A percentile compares a stretch with the other conserved stretches of the same genome.
Conservation (phyloP, 1,140 invertebrate genomes). For the Cydia splendana region DNA sequence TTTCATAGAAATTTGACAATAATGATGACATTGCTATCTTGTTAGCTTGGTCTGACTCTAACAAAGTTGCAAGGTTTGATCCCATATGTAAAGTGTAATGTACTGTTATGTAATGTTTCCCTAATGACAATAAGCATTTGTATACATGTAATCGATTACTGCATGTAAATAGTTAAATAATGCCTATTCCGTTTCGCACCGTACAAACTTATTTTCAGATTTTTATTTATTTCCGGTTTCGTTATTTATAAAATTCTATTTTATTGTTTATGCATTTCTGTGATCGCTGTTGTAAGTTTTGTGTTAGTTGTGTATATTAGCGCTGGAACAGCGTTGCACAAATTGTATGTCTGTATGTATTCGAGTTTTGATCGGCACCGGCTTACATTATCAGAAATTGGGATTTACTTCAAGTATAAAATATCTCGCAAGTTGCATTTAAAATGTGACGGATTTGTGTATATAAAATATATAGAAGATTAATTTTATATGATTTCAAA, state of each 20-base stretch:
- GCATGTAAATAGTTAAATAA: conserved; percentile 55
- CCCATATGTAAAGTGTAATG: neutral
- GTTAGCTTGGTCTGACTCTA: neutral
- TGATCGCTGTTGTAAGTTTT: conserved; percentile 64
- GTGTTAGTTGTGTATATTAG: conserved; percentile 44
- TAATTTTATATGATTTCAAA: neutral
- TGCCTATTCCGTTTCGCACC: conserved; percentile 42
- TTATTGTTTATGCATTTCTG: conserved; percentile 73
- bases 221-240: conserved; percentile 45
- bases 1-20: too few species aligned
- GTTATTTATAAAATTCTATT: conserved; percentile 60
- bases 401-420: conserved; percentile 21
- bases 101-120: conserved; percentile 47
- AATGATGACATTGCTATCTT: too few species aligned
- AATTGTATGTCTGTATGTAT: conserved; percentile 39
- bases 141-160: conserved; percentile 56
- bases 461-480: conserved; percentile 21
- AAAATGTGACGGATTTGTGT: conserved; percentile 30
- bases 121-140: conserved; percentile 72
- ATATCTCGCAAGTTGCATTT: conserved; percentile 23
- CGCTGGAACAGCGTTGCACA: conserved; percentile 51
- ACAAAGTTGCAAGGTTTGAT: conserved; percentile 35
- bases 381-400: neutral
- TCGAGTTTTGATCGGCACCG: conserved; percentile 7
- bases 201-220: conserved; percentile 50